These are phyloP conservation scores for Papilio polyxenes DNA, from an alignment of 1,140 invertebrate genomes.

Conservation along the genomic window DNA sequence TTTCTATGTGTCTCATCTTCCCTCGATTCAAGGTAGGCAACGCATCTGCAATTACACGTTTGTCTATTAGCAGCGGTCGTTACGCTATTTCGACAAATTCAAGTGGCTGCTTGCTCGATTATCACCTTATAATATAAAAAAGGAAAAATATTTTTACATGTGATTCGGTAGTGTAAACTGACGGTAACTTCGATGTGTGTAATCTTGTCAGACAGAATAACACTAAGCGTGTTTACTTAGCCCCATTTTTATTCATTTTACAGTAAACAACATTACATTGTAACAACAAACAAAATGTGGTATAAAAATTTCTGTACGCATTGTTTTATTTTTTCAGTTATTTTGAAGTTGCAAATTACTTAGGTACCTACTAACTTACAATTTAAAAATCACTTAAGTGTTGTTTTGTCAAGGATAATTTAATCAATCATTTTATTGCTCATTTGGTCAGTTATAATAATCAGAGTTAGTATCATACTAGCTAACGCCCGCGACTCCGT, in stretches of 20 bases:
- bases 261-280: slow-evolving; percentile 2
- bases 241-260: background rate
- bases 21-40: no score
- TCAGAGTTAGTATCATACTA: no score
- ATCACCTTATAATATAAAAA: no score
- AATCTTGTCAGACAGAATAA: slow-evolving; percentile 5
- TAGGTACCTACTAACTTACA: background rate
- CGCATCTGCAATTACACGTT: background rate
- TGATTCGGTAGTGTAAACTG: background rate
- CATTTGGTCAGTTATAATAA: no score
- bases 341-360: background rate
- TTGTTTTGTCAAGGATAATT: no score
- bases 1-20: no score
- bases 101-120: no score
- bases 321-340: background rate
- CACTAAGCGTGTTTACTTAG: background rate
- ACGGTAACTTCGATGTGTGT: background rate
- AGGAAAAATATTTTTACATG: background rate
- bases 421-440: no score
- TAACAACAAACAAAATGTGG: background rate
- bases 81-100: no score
- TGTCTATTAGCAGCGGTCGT: no score
- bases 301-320: background rate
- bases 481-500: no score
- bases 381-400: background rate